phyloP scores from a whole-genome alignment of 1,140 invertebrate species.

The Mya arenaria region DNA sequence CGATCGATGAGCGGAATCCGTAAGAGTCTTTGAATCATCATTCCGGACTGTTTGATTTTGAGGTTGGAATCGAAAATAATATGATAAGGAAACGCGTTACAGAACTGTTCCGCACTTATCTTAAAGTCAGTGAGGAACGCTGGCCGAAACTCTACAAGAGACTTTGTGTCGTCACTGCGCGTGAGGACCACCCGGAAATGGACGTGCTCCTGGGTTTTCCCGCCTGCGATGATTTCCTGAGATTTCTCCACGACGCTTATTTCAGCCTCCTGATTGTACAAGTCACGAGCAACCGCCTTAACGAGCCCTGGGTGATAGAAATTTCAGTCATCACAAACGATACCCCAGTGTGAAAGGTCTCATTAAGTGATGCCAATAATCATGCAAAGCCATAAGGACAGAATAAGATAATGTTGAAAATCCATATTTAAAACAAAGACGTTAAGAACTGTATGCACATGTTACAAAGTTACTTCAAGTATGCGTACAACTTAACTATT shows the following conservation, averaged over 20 bases:
- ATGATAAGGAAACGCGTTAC: slow-evolving; percentile 80
- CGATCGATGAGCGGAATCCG: slow-evolving; percentile 88
- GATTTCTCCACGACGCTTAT: slow-evolving; percentile 55
- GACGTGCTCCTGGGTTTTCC: slow-evolving; percentile 64
- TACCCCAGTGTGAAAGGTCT: too few species aligned
- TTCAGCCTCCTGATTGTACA: slow-evolving; percentile 63
- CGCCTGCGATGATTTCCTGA: slow-evolving; percentile 53
- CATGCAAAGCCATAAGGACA: neutral
- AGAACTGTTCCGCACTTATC: slow-evolving; percentile 67
- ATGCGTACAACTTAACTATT: too few species aligned
- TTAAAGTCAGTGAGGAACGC: slow-evolving; percentile 54
- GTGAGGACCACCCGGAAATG: slow-evolving; percentile 61
- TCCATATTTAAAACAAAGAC: too few species aligned
- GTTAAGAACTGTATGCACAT: too few species aligned
- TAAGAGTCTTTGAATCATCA: slow-evolving; percentile 78
- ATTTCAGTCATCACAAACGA: neutral
- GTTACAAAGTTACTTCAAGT: too few species aligned
- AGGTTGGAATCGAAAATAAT: slow-evolving; percentile 80
- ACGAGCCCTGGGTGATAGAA: slow-evolving; percentile 60
- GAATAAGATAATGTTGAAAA: too few species aligned
- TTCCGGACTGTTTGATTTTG: slow-evolving; percentile 77
- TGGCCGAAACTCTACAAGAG: slow-evolving; percentile 42
- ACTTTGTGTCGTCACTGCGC: slow-evolving; percentile 26
- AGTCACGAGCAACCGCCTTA: slow-evolving; percentile 66
- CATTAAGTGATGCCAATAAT: too few species aligned